Evolutionary conservation across 2,888 invertebrate species (phyloP).

Genomic region (Drosophila flavopinicola): DNA sequence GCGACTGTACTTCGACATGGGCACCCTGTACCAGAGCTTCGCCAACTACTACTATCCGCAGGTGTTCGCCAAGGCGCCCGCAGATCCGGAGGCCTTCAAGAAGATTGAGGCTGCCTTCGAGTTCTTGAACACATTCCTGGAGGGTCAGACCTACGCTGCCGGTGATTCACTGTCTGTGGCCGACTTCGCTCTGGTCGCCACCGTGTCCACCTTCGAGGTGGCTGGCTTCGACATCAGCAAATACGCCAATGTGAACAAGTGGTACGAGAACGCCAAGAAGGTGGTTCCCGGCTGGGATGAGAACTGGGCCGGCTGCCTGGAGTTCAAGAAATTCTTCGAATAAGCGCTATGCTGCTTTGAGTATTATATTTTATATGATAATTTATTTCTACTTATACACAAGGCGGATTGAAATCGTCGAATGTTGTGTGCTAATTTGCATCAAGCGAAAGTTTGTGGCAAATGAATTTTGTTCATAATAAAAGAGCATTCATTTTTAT

Average conservation of each 20-base stretch:
- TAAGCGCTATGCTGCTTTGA: slow-evolving; percentile 38
- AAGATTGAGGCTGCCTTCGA: slow-evolving; percentile 89
- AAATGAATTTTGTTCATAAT: slow-evolving; percentile 27
- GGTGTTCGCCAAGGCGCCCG: slow-evolving; percentile 87
- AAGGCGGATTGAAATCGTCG: slow-evolving; percentile 45
- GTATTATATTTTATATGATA: slow-evolving; percentile 24
- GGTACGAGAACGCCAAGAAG: slow-evolving; percentile 86
- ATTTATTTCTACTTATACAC: slow-evolving; percentile 48
- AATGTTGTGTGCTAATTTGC: slow-evolving; percentile 43
- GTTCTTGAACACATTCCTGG: slow-evolving; percentile 90
- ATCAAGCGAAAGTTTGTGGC: slow-evolving; percentile 14
- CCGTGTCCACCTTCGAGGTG: slow-evolving; percentile 89
- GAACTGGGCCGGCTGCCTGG: slow-evolving; percentile 86
- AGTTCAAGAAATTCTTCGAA: slow-evolving; percentile 85
- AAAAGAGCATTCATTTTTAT: slow-evolving; percentile 64
- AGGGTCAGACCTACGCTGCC: slow-evolving; percentile 89
- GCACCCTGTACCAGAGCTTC: slow-evolving; percentile 89
- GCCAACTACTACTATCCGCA: slow-evolving; percentile 89
- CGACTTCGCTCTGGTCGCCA: slow-evolving; percentile 89
- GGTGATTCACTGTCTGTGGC: slow-evolving; percentile 91
- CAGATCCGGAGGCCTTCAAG: slow-evolving; percentile 88
- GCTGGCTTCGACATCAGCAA: slow-evolving; percentile 88
- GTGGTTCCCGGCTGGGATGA: slow-evolving; percentile 87
- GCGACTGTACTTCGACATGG: slow-evolving; percentile 91
- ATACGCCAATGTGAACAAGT: slow-evolving; percentile 88